Base-by-base conservation (phyloP, 2,888 invertebrate species). In the Aphodius sticticus region DNA sequence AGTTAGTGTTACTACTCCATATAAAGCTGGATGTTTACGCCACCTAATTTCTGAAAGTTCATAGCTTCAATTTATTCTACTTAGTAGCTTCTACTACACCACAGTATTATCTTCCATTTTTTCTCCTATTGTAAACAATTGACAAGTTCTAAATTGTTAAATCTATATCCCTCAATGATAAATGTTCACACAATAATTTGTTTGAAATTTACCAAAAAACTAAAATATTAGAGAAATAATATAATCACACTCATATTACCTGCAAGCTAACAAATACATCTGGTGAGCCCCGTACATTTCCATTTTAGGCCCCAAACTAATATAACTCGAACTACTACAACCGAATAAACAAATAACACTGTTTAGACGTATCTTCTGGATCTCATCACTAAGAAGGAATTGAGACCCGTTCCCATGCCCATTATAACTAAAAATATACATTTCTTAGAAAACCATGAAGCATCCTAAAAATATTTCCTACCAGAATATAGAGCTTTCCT, bases 401-500 rank as follows among this genome's bases (percentile, higher is more conserved):
- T 92, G 92, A 70, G 91, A 88, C 0, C 94, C 94, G 80, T 92
- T 91, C 4, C 94, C 94, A 87, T 95, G 95, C 35, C 95, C 95
- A 85, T 91, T 92, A 87, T 94, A 95, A 15, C 94, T 94, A 85
- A 75, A 86, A 26, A 26, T 26, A 76, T 69, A 36, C 71, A 70
- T 35, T 26, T 70, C 75, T 71, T 35, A 38, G 6, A 37, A 79
- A 74, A 75, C 76, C 16, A 9, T 53, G n/a, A 37, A 26, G n/a
- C 16, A 37, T 69, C 36, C 76, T 78, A 69, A 69, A 16, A 70
- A 35, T 16, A 35, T 74, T 26, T 87, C 92, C 89, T 90, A 94
- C 93, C 92, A 89, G 86, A 93, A 92, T 81, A 93, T 90, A 85
- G 93, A 92, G 26, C 90, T 86, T 76, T 90, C 89, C 16, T 87